These are phyloP conservation scores for Danaus melanippus DNA, from an alignment of 1,140 invertebrate genomes.

Conservation along the genomic window DNA sequence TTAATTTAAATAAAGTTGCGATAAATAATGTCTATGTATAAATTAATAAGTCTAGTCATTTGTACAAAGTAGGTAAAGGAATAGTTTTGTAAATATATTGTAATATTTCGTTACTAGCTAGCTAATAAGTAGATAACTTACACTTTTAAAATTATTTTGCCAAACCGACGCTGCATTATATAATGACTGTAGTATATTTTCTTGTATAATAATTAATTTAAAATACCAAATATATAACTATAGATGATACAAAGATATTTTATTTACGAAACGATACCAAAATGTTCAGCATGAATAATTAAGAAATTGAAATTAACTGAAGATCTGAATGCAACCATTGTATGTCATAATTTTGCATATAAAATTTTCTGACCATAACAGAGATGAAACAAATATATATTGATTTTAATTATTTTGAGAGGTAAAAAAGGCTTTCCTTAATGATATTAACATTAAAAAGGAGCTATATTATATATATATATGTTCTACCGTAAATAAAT, in stretches of 20 bases:
- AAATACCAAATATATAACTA: slow-evolving; percentile 43
- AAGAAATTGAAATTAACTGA: too few species aligned
- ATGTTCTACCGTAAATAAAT: too few species aligned
- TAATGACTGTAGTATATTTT: slow-evolving; percentile 44
- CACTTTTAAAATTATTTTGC: slow-evolving; percentile 27
- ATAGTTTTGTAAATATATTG: slow-evolving; percentile 46
- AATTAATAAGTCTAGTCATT: slow-evolving; percentile 56
- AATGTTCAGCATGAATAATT: too few species aligned
- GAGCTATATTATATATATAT: too few species aligned
- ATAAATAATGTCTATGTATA: slow-evolving; percentile 22
- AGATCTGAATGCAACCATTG: too few species aligned
- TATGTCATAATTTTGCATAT: too few species aligned
- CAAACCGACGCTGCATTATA: slow-evolving; percentile 32
- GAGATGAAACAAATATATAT: too few species aligned
- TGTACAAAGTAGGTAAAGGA: slow-evolving; percentile 60
- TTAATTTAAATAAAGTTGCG: slow-evolving; percentile 26
- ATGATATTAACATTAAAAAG: too few species aligned
- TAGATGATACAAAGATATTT: slow-evolving; percentile 20
- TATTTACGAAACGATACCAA: slow-evolving; percentile 5
- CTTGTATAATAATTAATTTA: slow-evolving; percentile 41
- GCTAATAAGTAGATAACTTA: slow-evolving; percentile 29
- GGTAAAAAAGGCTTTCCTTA: too few species aligned
- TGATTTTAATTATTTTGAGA: too few species aligned
- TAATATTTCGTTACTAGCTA: slow-evolving; percentile 40
- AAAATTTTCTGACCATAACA: too few species aligned